These are phyloP conservation scores for Condylura cristata DNA, from an alignment of 2,113 vertebrate genomes.

Conservation along the genomic window DNA sequence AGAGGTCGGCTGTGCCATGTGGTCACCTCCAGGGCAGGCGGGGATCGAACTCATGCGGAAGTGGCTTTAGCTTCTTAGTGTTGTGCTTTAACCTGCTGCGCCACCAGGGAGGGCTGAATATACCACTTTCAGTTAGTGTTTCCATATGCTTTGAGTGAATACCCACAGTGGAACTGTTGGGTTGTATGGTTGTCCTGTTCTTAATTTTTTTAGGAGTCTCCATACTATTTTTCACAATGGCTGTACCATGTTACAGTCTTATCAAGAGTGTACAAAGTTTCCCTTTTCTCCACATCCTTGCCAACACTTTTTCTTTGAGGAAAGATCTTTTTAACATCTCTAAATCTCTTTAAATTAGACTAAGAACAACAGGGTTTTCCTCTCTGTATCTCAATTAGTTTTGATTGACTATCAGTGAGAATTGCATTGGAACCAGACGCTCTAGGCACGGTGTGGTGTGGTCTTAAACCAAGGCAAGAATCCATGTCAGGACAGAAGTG, in stretches of 20 bases:
- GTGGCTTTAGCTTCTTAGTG: too few relatives aligned
- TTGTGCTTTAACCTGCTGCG: too few relatives aligned
- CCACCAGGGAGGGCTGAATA: too few relatives aligned
- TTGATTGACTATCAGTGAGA: background rate
- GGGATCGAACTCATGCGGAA: too few relatives aligned
- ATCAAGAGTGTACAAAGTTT: background rate
- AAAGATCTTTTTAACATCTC: slow-evolving; percentile 1
- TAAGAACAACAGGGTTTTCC: background rate
- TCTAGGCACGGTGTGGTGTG: background rate
- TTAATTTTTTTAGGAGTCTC: background rate
- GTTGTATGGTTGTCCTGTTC: background rate
- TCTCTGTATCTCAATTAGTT: background rate
- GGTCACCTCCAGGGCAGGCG: too few relatives aligned
- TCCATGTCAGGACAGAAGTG: background rate
- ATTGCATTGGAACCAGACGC: background rate
- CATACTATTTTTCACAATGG: background rate
- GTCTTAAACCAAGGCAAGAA: background rate
- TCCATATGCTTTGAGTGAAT: background rate
- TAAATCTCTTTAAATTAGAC: slow-evolving; percentile 14
- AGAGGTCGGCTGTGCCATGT: too few relatives aligned
- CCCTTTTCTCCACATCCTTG: background rate
- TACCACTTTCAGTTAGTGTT: background rate
- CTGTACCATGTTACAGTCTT: background rate
- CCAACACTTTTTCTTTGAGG: background rate
- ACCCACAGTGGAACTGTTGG: background rate